Evolutionary conservation across 1,140 invertebrate species (phyloP), one percentile per base, ranked within the genome.

Genomic region (Battus philenor): DNA sequence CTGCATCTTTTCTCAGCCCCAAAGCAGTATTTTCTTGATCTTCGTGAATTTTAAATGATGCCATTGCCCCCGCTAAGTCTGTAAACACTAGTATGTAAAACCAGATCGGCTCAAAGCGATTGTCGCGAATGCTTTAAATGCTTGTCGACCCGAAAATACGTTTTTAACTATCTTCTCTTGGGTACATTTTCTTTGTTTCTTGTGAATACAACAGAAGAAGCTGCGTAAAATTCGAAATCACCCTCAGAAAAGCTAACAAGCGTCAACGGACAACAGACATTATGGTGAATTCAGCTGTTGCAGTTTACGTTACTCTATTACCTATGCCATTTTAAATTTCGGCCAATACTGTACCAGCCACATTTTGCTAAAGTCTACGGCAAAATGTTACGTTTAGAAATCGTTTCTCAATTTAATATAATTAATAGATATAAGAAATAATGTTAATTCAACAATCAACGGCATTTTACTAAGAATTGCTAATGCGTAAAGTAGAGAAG

Each of bases 41-140:
- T 55, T 91, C 89, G 70, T 90, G 88, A 57, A 91, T 88, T 71
- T 88, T 84, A 65, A 91, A 88, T 60, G 90, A 87, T 71, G 90
- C 90, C 90, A 91, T 91, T 75, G 68, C 58, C 43, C 49, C 53
- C 53, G 61, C 58, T 72, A 63, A 56, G 72, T 79, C 63, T 65
- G 66, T 73, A 73, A 71, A 75, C 71, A 74, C 50, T 71, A 68
- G 59, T 55, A 56, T 63, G 54, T 43, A 52, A 47, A 47, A 66
- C 41, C 47, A 60, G 53, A 61, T 50, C 43, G 48, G 47, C 39
- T 41, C 43, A 45, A 44, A 56, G 60, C 50, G 56, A 44, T 41
- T 48, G 50, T 47, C 49, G 48, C 48, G 34, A 63, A 55, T 50
- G 59, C 54, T 62, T 52, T 47, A 50, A 54, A 67, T 59, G 50